Base-by-base conservation (phyloP, 2,888 invertebrate species). In the Serripes groenlandicus region DNA sequence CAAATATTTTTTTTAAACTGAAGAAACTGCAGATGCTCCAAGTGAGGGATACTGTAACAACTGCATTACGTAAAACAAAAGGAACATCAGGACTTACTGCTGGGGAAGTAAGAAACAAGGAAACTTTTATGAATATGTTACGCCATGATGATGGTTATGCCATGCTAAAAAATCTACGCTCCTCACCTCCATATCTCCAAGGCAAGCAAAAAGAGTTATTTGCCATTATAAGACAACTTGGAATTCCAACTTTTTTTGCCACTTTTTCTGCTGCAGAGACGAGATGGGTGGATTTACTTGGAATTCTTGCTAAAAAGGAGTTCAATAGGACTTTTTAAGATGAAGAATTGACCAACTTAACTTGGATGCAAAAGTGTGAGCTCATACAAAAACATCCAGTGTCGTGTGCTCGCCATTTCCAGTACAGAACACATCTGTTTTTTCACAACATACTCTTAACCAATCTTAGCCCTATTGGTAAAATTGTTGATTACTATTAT, bases 321-420 rank as follows among this genome's bases (percentile, higher is more conserved):
- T 11, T n/a, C 30, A 28, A 28, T 7, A 71, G 69, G 62, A 60
- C 7, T 21, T 54, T 37, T 32, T 26, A 58, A 35, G 30, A 37
- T 37, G 56, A 75, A 52, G 23, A 75, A 37, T 30, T 75, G 26
- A 15, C 30, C 30, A 30, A 64, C 4, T 56, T 75, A 11, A 52
- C 66, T n/a, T 75, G 66, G 66, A 9, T 28, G 9, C n/a, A 23
- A 84, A 42, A 84, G 77, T 28, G 32, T 30, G 56, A 68, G 26
- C 60, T 74, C 15, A 76, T 83, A n/a, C n/a, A 49, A 37, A 71
- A 54, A 34, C 79, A 87, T 71, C 78, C 88, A n/a, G 79, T 79
- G 7, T 76, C 76, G 15, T 85, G 82, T 75, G 76, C 86, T 9
- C 58, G 86, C 30, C 79, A 88, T 72, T 88, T 88, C 62, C 73